Evolutionary conservation across 2,888 invertebrate species (phyloP).

Genomic region (Pediacus dermestoides): DNA sequence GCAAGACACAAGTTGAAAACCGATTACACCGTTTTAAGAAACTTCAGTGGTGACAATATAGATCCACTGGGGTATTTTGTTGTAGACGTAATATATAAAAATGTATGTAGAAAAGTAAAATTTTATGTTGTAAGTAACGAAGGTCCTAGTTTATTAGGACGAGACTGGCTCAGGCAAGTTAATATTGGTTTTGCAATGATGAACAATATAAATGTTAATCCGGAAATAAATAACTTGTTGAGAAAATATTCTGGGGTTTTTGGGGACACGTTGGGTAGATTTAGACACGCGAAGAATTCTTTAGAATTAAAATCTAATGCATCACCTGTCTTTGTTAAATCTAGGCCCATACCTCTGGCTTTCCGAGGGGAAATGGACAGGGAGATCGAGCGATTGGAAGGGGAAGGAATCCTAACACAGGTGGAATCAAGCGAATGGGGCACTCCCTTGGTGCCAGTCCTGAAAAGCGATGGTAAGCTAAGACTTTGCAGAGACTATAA

Average conservation of each 20-base stretch:
- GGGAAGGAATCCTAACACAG: slow-evolving; percentile 15
- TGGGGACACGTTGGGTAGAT: slow-evolving; percentile 12
- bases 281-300: slow-evolving; percentile 6
- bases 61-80: too few relatives aligned
- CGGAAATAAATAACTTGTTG: slow-evolving; percentile 8
- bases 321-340: slow-evolving; percentile 15
- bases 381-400: slow-evolving; percentile 19
- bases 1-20: too few relatives aligned
- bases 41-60: too few relatives aligned
- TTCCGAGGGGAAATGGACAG: slow-evolving; percentile 17
- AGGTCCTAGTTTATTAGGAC: slow-evolving; percentile 8
- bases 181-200: slow-evolving; percentile 5
- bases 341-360: slow-evolving; percentile 19
- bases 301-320: slow-evolving; percentile 7
- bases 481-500: slow-evolving; percentile 35
- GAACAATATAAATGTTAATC: slow-evolving; percentile 2
- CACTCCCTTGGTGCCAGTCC: slow-evolving; percentile 28
- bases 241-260: slow-evolving; percentile 10
- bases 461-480: slow-evolving; percentile 26
- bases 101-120: slow-evolving; percentile 1
- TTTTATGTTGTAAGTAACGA: slow-evolving; percentile 12
- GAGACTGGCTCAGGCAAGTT: slow-evolving; percentile 11
- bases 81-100: too few relatives aligned
- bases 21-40: too few relatives aligned
- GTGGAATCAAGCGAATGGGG: slow-evolving; percentile 24